Evolutionary conservation across 2,888 invertebrate species (phyloP), one percentile per base, ranked within the genome.

Genomic region (Microctonus brassicae): DNA sequence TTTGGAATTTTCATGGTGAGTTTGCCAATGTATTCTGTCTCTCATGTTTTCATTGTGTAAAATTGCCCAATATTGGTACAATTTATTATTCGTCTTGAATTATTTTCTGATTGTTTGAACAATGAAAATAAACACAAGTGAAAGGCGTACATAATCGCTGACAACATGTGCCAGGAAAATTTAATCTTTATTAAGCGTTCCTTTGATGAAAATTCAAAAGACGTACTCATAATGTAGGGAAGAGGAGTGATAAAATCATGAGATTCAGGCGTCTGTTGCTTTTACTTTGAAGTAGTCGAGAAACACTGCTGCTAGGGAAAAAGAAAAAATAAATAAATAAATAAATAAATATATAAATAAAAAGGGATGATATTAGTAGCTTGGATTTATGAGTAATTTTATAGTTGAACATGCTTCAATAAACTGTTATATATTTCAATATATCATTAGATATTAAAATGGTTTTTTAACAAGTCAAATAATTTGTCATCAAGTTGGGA

Each of bases 171-270:
- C 1, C 4, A 10, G 10, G 33, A 20, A 65, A 55, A 65, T 65
- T 65, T 24, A 65, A 65, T 65, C 20, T 55, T 20, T 34, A 10
- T 65, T 34, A 67, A 70, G 76, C 57, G 66, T 67, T 73, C 57
- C 34, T 67, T 67, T 70, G 71, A 72, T 53, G 34, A 17, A 13
- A 11, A 65, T 65, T 55, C 65, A 65, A 55, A 65, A 47, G 64
- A 64, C 64, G 64, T 64, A 64, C 64, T 55, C 13, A 17, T 2
- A 24, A 24, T 4, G 24, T 17, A 53, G 34, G 29, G 34, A 65
- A 24, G 26, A 24, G 24, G 34, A 34, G 34, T 55, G 55, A 65
- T 66, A 66, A 66, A 39, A 66, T 57, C 57, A 13, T 34, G 52
- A 52, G 22, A 53, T 33, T 52, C 34, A 17, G 22, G 52, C 4